Evolutionary conservation across 1,140 invertebrate genomes (phyloP).

Genomic region (Centruroides vittatus): DNA sequence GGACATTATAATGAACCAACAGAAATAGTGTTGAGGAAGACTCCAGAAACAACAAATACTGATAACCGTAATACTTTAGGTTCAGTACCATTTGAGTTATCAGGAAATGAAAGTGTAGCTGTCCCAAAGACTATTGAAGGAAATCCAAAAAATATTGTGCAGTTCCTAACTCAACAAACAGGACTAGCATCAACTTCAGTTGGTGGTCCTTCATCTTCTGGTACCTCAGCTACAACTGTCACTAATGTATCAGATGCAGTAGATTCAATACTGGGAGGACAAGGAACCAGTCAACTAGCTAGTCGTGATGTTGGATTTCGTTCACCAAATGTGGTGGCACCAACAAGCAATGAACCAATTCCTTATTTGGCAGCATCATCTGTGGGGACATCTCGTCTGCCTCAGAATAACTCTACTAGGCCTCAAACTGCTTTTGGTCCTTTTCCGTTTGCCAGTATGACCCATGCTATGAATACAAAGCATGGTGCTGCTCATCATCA

Average conservation of each 20-base stretch:
- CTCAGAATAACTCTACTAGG: slow-evolving; percentile 25
- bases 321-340: slow-evolving; percentile 30
- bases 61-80: slow-evolving; percentile 10
- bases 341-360: slow-evolving; percentile 24
- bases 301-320: slow-evolving; percentile 16
- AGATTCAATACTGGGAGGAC: neutral
- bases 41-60: slow-evolving; percentile 9
- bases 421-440: slow-evolving; percentile 37
- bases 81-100: slow-evolving; percentile 15
- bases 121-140: slow-evolving; percentile 27
- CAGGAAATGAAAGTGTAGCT: slow-evolving; percentile 19
- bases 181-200: slow-evolving; percentile 5
- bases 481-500: slow-evolving; percentile 21
- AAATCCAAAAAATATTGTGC: slow-evolving; percentile 29
- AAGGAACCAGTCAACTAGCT: neutral
- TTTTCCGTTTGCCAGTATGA: slow-evolving; percentile 81
- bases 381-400: slow-evolving; percentile 20
- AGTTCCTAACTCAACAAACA: slow-evolving; percentile 30
- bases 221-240: neutral
- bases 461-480: slow-evolving; percentile 52
- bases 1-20: slow-evolving; percentile 49
- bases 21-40: slow-evolving; percentile 51
- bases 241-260: neutral
- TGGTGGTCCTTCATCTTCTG: slow-evolving; percentile 8
- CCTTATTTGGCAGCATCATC: slow-evolving; percentile 22